Percentiles rank a stretch among this genome's conserved stretches.
Evolutionary conservation across 1,140 invertebrate genomes (phyloP).

Genomic region (Drosophila parvula): DNA sequence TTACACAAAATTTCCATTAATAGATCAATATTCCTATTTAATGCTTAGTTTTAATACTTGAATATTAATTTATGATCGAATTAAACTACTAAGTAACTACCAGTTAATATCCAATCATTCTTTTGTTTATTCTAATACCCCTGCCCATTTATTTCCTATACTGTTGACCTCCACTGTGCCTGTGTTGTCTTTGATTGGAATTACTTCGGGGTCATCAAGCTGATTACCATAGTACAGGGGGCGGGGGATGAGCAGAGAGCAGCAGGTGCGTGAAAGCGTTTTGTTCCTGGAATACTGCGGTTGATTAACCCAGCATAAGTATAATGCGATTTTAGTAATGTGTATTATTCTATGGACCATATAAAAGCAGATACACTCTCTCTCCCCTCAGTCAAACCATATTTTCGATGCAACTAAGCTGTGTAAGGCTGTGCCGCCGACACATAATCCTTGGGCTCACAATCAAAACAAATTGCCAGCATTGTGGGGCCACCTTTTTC

Average conservation of each 20-base stretch:
- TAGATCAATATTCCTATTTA: too few relatives aligned
- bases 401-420: constrained; percentile 5
- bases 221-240: constrained; percentile 26
- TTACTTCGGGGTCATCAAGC: constrained; percentile 39
- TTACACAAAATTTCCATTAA: too few relatives aligned
- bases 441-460: constrained; percentile 48
- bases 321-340: constrained; percentile 26
- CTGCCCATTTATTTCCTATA: not conserved
- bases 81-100: too few relatives aligned
- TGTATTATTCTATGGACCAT: not conserved
- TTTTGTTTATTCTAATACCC: not conserved
- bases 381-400: not conserved
- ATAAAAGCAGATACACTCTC: constrained; percentile 5
- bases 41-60: too few relatives aligned
- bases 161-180: constrained; percentile 8
- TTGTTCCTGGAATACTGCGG: constrained; percentile 25
- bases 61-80: too few relatives aligned
- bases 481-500: constrained; percentile 58
- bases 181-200: constrained; percentile 41
- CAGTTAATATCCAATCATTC: too few relatives aligned
- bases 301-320: constrained; percentile 30
- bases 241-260: not conserved
- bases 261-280: constrained; percentile 33
- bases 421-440: constrained; percentile 18
- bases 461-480: constrained; percentile 64